Percentiles rank a stretch among this genome's conserved stretches.
Conservation (phyloP, 92 coral and sea anemone genomes). For the Palythoa heliodiscus region DNA sequence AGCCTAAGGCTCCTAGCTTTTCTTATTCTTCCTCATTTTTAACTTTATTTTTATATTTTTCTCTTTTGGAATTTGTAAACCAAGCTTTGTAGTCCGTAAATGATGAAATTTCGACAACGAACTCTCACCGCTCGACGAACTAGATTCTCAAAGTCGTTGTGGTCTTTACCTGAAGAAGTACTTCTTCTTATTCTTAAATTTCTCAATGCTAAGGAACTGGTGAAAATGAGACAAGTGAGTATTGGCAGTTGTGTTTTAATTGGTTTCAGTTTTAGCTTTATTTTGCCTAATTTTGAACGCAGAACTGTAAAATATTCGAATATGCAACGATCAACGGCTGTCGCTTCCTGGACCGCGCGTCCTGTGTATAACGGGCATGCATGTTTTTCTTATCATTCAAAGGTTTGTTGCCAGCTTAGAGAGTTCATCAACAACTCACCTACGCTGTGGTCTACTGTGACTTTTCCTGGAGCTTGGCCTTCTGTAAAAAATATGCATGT, state of each 20-base stretch:
- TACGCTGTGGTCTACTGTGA: constrained; percentile 76
- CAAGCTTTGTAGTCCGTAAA: constrained; percentile 10
- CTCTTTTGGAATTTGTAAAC: neutral
- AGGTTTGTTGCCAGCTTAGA: constrained; percentile 88
- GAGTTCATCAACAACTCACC: constrained; percentile 73
- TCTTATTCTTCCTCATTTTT: neutral
- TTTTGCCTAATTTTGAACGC: neutral
- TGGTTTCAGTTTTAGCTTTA: neutral
- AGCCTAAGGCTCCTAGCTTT: constrained; percentile 33
- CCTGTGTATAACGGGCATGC: neutral
- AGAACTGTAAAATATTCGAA: constrained; percentile 6
- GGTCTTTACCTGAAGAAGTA: constrained; percentile 89
- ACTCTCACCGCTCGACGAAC: constrained; percentile 66
- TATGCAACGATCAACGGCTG: constrained; percentile 28
- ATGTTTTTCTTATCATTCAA: constrained; percentile 29
- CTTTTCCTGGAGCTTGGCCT: constrained; percentile 96
- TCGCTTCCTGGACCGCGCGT: constrained; percentile 38
- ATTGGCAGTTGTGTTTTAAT: neutral
- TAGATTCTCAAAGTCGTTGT: constrained; percentile 63
- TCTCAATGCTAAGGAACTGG: constrained; percentile 80
- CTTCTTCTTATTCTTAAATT: constrained; percentile 78
- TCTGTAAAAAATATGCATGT: constrained; percentile 77
- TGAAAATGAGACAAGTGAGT: constrained; percentile 84
- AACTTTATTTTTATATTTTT: neutral
- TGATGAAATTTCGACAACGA: constrained; percentile 80